A percentile compares a stretch with the other conserved stretches of the same genome.
phyloP scores from a whole-genome alignment of 1,140 invertebrate genomes.

The Bombus fervidus region DNA sequence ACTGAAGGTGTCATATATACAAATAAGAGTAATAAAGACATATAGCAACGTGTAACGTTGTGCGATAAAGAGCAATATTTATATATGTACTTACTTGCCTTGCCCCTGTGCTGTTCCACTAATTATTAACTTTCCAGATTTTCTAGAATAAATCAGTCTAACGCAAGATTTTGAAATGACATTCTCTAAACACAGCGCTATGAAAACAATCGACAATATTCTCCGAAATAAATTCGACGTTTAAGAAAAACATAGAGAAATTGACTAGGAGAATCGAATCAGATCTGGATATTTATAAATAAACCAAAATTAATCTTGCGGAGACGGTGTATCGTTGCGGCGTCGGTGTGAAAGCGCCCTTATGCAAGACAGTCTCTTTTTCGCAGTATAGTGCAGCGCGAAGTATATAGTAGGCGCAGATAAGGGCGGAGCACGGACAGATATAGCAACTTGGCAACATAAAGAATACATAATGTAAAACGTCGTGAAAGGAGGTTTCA shows the following conservation, averaged over 20 bases:
- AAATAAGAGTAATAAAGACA: too few relatives aligned
- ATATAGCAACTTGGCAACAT: constrained; percentile 80
- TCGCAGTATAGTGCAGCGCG: background rate
- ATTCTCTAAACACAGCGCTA: too few relatives aligned
- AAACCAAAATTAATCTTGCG: background rate
- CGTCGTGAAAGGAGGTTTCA: constrained; percentile 75
- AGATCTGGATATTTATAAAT: background rate
- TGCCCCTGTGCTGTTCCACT: too few relatives aligned
- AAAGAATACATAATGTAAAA: constrained; percentile 79
- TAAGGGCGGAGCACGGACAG: constrained; percentile 78
- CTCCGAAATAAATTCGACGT: background rate
- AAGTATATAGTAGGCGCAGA: constrained; percentile 15
- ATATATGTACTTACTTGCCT: too few relatives aligned
- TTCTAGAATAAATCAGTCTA: background rate
- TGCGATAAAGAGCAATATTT: too few relatives aligned
- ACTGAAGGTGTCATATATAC: too few relatives aligned
- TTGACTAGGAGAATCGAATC: background rate
- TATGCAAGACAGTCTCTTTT: constrained; percentile 44
- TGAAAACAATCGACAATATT: background rate
- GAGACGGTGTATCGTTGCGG: background rate
- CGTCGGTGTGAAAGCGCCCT: constrained; percentile 21
- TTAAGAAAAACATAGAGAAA: background rate
- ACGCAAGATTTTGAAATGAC: background rate
- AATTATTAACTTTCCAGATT: too few relatives aligned
- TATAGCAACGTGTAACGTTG: too few relatives aligned